These are phyloP conservation scores for Falco punctatus DNA, from an alignment of 2,113 vertebrate genomes.

Conservation along the genomic window DNA sequence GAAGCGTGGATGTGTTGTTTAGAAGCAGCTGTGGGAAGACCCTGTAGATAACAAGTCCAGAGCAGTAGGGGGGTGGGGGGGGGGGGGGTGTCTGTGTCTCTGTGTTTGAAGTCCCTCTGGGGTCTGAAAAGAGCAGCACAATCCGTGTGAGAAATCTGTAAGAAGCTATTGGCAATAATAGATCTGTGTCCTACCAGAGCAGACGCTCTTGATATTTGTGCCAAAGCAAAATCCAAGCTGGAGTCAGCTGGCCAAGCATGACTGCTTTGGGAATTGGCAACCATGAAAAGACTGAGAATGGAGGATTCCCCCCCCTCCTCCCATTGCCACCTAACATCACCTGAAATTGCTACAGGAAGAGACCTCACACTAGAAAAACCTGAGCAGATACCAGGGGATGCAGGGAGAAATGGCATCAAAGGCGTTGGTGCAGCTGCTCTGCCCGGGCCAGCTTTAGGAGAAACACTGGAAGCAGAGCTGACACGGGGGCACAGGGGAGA, in stretches of 20 bases:
- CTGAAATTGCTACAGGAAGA: neutral
- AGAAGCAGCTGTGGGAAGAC: neutral
- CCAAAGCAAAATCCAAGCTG: neutral
- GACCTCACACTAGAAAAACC: neutral
- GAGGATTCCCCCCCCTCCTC: neutral
- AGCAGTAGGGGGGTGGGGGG: neutral
- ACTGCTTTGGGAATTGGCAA: neutral
- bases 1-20: neutral
- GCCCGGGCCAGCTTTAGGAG: neutral
- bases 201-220: neutral
- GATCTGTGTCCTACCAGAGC: neutral
- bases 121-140: neutral
- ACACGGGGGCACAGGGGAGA: neutral
- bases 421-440: neutral
- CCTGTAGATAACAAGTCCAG: neutral
- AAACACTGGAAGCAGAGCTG: neutral
- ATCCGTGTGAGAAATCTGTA: neutral
- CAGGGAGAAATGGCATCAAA: neutral
- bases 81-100: too few relatives aligned
- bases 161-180: neutral
- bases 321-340: neutral
- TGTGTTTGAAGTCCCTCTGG: neutral
- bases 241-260: neutral
- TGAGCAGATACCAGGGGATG: neutral
- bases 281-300: neutral